Conservation (phyloP, 2,113 vertebrate species). For the Chunga burmeisteri region DNA sequence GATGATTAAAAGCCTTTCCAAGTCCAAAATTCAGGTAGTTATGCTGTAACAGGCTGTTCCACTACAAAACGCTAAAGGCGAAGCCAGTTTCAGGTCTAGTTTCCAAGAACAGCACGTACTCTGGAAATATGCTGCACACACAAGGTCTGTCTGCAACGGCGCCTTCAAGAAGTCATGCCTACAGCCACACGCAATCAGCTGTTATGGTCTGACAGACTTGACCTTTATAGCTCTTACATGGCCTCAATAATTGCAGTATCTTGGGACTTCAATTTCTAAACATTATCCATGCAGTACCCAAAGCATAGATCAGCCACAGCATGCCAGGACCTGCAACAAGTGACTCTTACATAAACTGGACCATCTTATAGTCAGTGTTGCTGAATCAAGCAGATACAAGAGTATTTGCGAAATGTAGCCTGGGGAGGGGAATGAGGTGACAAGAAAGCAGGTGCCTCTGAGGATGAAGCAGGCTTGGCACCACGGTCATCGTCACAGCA, state of each 20-base stretch:
- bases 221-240: background rate
- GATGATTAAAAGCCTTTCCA: conserved; percentile 18
- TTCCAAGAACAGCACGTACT: background rate
- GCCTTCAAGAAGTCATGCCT: background rate
- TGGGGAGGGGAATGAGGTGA: rapidly evolving
- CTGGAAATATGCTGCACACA: background rate
- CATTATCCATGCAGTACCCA: rapidly evolving
- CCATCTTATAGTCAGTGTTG: background rate
- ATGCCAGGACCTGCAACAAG: background rate
- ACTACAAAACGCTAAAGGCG: background rate
- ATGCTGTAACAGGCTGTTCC: background rate
- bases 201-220: rapidly evolving
- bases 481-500: background rate
- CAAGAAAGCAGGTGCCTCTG: background rate
- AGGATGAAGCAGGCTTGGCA: background rate
- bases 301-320: background rate
- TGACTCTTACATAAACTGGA: background rate
- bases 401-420: background rate
- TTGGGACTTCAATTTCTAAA: background rate
- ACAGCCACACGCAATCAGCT: background rate
- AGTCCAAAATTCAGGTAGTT: background rate
- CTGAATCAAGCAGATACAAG: background rate
- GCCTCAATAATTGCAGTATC: background rate
- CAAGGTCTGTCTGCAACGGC: background rate
- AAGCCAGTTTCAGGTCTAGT: background rate